Evolutionary conservation across 2,888 invertebrate genomes (phyloP).

Genomic region (Dicyrtoma fusca): DNA sequence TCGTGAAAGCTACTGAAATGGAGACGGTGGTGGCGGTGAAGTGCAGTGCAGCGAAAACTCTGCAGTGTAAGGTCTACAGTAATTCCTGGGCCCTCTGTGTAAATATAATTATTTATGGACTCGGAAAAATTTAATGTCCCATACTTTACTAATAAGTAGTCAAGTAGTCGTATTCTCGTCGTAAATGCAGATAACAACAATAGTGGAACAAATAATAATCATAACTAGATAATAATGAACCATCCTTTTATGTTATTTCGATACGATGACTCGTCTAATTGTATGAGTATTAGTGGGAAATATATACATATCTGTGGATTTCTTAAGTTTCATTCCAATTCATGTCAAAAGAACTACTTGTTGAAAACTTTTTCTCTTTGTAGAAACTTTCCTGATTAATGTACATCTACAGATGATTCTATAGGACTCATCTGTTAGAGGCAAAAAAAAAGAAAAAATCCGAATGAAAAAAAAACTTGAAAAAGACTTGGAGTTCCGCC

Average conservation of each 20-base stretch:
- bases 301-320: too few species aligned
- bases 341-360: not conserved
- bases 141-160: too few species aligned
- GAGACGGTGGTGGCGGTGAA: too few species aligned
- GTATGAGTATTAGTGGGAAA: too few species aligned
- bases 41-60: too few species aligned
- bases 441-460: not conserved
- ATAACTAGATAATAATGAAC: conserved; percentile 1
- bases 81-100: too few species aligned
- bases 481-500: conserved; percentile 1
- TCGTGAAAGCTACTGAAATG: too few species aligned
- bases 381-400: too few species aligned
- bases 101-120: too few species aligned
- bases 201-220: not conserved
- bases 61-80: too few species aligned
- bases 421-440: conserved; percentile 1
- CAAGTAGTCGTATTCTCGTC: too few species aligned
- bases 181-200: not conserved
- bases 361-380: not conserved
- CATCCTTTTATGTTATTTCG: not conserved
- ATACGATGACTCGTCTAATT: not conserved
- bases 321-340: not conserved
- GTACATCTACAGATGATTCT: not conserved
- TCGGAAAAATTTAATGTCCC: too few species aligned
- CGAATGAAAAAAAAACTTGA: not conserved